A percentile compares a stretch with the other conserved stretches of the same genome.
phyloP scores from a whole-genome alignment of 2,888 invertebrate species.

The Melikaiella ostensackeni region DNA sequence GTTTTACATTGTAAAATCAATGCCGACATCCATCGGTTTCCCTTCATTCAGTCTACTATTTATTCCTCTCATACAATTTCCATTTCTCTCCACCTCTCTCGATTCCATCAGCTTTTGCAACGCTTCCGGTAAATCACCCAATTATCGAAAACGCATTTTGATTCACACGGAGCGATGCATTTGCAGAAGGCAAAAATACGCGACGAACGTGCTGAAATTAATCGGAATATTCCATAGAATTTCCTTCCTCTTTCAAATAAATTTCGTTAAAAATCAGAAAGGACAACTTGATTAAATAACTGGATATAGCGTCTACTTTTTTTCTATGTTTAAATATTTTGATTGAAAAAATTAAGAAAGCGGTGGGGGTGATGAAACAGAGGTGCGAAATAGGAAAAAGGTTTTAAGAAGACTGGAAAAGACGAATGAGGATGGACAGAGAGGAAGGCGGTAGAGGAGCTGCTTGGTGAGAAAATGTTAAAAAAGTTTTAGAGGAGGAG shows the following conservation, averaged over 20 bases:
- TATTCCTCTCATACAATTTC: slow-evolving; percentile 52
- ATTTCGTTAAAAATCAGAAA: neutral
- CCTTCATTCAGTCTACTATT: slow-evolving; percentile 43
- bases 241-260: neutral
- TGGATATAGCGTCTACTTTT: no score
- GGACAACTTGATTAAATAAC: no score
- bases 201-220: slow-evolving; percentile 26
- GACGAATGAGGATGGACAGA: no score
- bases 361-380: no score
- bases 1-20: slow-evolving; percentile 77
- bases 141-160: slow-evolving; percentile 74
- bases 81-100: slow-evolving; percentile 44
- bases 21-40: slow-evolving; percentile 66
- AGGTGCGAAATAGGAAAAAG: no score
- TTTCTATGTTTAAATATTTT: no score
- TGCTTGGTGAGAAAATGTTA: no score
- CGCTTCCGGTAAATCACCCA: slow-evolving; percentile 72
- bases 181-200: neutral
- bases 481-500: no score
- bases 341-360: no score
- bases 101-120: slow-evolving; percentile 50
- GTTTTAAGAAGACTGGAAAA: no score
- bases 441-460: no score
- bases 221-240: slow-evolving; percentile 43
- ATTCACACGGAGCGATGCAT: slow-evolving; percentile 45